Conservation (phyloP, 2,888 invertebrate species). For the Apocheima hispidaria region DNA sequence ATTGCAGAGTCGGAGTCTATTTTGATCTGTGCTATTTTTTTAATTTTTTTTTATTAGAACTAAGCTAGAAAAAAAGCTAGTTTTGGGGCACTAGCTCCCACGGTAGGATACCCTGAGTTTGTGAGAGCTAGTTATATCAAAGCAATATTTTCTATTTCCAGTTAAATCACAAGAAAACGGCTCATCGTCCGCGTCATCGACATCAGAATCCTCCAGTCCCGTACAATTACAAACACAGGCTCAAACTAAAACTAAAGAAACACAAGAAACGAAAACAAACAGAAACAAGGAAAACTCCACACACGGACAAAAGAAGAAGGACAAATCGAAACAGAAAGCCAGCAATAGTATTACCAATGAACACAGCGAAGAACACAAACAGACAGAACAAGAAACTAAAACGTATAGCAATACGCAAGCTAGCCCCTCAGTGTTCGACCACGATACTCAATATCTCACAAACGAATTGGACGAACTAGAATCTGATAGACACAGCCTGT, state of each 20-base stretch:
- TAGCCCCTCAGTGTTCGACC: slow-evolving; percentile 72
- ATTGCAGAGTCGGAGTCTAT: too few species aligned
- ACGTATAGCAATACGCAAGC: slow-evolving; percentile 37
- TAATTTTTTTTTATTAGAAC: too few species aligned
- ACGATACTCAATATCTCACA: slow-evolving; percentile 70
- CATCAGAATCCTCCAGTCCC: slow-evolving; percentile 83
- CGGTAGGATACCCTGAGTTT: too few species aligned
- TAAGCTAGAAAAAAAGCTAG: too few species aligned
- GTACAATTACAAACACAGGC: slow-evolving; percentile 71
- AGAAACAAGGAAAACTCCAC: slow-evolving; percentile 81
- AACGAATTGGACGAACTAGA: slow-evolving; percentile 79
- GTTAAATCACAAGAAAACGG: slow-evolving; percentile 84
- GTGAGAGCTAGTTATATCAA: too few species aligned
- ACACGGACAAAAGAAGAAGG: slow-evolving; percentile 78
- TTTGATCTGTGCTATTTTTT: too few species aligned
- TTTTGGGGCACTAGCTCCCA: too few species aligned
- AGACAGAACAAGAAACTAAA: slow-evolving; percentile 34
- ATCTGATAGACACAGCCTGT: slow-evolving; percentile 80
- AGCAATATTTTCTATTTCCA: slow-evolving; percentile 46
- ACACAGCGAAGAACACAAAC: slow-evolving; percentile 53
- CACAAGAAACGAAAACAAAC: slow-evolving; percentile 73
- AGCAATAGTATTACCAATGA: slow-evolving; percentile 76
- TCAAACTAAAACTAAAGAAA: slow-evolving; percentile 81
- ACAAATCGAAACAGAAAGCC: slow-evolving; percentile 84
- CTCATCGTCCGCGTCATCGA: slow-evolving; percentile 81